Evolutionary conservation across 2,113 vertebrate genomes (phyloP), one percentile per base, ranked within the genome.

Genomic region (Gobiocypris rarus): DNA sequence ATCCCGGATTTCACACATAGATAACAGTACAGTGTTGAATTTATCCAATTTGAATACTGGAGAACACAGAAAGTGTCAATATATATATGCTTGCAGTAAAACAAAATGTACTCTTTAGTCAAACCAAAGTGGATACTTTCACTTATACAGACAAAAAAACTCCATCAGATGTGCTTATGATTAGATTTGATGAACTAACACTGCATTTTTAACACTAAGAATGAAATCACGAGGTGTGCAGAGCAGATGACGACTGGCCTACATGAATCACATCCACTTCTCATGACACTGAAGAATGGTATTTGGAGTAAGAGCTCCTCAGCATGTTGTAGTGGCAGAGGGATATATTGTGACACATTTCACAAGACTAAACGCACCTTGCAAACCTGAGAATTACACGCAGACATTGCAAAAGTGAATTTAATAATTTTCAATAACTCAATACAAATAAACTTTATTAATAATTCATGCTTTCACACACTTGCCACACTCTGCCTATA

Each of bases 211-310:
- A 45, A 73, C 22, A 22, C 45, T 69, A 70, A 65, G 69, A 10
- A 58, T 38, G 34, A 48, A 79, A 67, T 69, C 41, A 82, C 73
- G 48, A 38, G 58, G 41, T 28, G 54, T 48, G 4, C 24, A 22
- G 59, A 82, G 86, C 77, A 80, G 70, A 82, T 84, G 78, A 45
- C 54, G 70, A 82, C 83, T 87, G 83, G 86, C 75, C 24, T 84
- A 86, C 89, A 86, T 89, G 83, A 73, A 91, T 59, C 86, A 76
- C 91, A 92, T 92, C 89, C 87, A 89, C 86, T 87, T 91, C 87
- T 92, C 89, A 88, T 93, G 93, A 93, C 93, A 92, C 89, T 93
- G 93, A 94, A 87, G 69, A 90, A 94, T 93, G 90, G 92, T 93
- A 94, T 94, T 94, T 94, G 91, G 91, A 93, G 54, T 85, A 91